These are phyloP conservation scores for Pseudorhiza aurosa DNA, from an alignment of 30 jellyfish, hydroid and myxozoan species.

Conservation along the genomic window DNA sequence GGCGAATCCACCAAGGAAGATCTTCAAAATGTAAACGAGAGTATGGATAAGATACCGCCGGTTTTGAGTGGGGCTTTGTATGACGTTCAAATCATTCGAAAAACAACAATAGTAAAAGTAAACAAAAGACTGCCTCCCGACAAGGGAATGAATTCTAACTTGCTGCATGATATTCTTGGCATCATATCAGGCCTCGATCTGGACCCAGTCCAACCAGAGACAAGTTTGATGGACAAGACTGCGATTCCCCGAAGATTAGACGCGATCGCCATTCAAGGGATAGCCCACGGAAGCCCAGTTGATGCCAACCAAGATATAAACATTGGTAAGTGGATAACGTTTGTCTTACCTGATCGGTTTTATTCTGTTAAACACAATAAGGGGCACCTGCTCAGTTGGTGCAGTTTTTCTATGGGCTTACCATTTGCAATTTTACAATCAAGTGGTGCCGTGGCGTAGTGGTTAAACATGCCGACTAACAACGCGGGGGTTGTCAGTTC, in stretches of 20 bases:
- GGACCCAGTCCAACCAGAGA: constrained; percentile 73
- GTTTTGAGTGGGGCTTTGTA: constrained; percentile 6
- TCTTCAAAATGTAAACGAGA: not conserved
- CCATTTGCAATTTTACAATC: no score
- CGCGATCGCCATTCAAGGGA: constrained; percentile 84
- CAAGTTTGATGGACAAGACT: constrained; percentile 8
- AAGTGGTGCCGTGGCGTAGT: no score
- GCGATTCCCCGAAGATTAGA: constrained; percentile 52
- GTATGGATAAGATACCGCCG: constrained; percentile 3
- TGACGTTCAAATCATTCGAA: constrained; percentile 39
- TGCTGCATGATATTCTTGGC: constrained; percentile 83
- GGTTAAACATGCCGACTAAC: no score
- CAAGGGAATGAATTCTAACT: constrained; percentile 8
- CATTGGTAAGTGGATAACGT: constrained; percentile 66
- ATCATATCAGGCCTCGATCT: constrained; percentile 87
- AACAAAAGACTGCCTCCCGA: constrained; percentile 36
- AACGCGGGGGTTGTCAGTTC: no score
- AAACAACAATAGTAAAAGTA: constrained; percentile 52
- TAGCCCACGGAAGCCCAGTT: constrained; percentile 62
- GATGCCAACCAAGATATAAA: constrained; percentile 43
- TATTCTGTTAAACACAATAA: no score
- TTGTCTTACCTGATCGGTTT: no score
- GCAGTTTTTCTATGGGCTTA: no score
- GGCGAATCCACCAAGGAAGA: constrained; percentile 9
- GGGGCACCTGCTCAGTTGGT: no score